Evolutionary conservation across 92 coral and sea anemone species (phyloP), one percentile per base, ranked within the genome.

Genomic region (Desmophyllum pertusum): DNA sequence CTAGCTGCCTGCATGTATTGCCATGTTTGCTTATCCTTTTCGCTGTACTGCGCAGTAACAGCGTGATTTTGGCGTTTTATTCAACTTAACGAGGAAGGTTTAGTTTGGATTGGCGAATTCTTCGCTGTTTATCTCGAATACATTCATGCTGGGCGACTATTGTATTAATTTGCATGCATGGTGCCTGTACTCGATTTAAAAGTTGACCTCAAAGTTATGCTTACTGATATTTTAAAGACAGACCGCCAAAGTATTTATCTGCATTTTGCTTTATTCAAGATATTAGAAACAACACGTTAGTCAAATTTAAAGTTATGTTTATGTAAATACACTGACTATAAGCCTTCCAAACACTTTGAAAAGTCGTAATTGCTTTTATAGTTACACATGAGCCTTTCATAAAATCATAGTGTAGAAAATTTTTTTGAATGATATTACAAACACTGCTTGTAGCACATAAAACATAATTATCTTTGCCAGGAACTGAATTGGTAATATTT

Each of bases 61-160:
- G 7, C 36, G 53, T 10, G 15, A 18, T 18, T 40, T 77, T 18
- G 38, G 18, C 53, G 3, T 57, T 27, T 77, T 38, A 29, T 41
- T 3, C 15, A 42, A 14, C 27, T 29, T 37, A 1, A 62, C 3
- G 35, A 35, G 71, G 69, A 41, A 30, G 50, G 25, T 52, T 51
- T 52, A 6, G 9, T 52, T 19, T 62, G 14, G 61, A 77, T 4
- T 63, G 18, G 1, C 48, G 19, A 18, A 57, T 77, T 33, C 8
- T 77, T n/a, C 18, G n/a, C 18, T 25, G 31, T 52, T 65, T 0
- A 40, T 77, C 45, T 52, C 17, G 19, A 3, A 29, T 39, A n/a
- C 18, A 38, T 37, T 38, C 70, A 25, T 61, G 81, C 68, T 59
- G 81, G 61, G 51, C 46, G 55, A 57, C 21, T 51, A 29, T 75